Evolutionary conservation across 2,888 invertebrate species (phyloP).

Genomic region (Drosophila buzzatii): DNA sequence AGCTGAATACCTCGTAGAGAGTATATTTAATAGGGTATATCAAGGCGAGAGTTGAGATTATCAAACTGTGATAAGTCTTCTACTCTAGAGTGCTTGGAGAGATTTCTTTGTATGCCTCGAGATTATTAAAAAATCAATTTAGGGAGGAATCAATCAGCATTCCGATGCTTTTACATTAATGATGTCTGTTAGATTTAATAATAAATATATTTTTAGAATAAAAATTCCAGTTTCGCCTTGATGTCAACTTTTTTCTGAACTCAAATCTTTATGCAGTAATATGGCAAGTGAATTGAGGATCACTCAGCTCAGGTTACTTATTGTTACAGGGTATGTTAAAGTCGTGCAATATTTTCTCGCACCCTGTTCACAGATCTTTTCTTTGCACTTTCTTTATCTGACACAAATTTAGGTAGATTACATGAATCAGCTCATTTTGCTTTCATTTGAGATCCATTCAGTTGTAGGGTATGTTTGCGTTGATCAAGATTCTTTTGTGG

Average conservation of each 20-base stretch:
- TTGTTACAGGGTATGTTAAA: constrained; percentile 1
- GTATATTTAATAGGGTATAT: neutral
- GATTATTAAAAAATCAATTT: no score
- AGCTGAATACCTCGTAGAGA: constrained; percentile 7
- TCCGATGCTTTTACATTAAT: neutral
- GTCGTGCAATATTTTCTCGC: neutral
- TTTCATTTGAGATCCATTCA: neutral
- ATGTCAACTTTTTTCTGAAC: neutral
- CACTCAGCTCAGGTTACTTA: neutral
- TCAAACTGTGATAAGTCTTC: neutral
- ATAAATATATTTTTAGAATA: neutral
- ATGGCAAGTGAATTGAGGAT: neutral
- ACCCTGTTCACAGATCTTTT: neutral
- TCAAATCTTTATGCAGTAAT: no score
- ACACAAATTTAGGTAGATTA: neutral
- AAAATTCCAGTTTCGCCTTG: neutral
- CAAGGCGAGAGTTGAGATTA: no score
- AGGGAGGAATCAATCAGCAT: neutral
- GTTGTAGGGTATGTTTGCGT: constrained; percentile 21
- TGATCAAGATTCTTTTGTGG: neutral
- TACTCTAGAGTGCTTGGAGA: neutral
- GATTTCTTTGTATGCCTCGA: no score
- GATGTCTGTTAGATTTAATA: neutral
- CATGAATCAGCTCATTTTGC: neutral
- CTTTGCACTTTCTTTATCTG: neutral